Conservation (phyloP, 1,140 invertebrate species). For the Drosophila neocordata region DNA sequence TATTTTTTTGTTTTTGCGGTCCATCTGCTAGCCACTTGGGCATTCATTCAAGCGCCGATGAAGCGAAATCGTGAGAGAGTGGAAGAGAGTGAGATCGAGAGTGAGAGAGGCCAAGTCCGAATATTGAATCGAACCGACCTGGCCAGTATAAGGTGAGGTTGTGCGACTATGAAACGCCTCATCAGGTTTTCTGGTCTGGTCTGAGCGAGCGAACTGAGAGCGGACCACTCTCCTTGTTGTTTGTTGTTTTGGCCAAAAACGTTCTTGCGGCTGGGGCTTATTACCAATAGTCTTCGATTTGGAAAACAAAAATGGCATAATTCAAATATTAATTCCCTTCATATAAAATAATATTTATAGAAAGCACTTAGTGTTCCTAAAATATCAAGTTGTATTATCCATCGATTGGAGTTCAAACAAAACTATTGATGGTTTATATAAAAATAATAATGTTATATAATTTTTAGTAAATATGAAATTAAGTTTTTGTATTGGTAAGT, state of each 20-base stretch:
- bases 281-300: constrained; percentile 3
- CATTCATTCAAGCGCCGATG: constrained; percentile 58
- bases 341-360: too few relatives aligned
- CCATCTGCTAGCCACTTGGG: constrained; percentile 64
- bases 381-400: too few relatives aligned
- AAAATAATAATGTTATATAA: too few relatives aligned
- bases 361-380: too few relatives aligned
- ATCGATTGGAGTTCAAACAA: too few relatives aligned
- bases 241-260: constrained; percentile 21
- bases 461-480: too few relatives aligned
- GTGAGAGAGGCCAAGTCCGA: constrained; percentile 8
- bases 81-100: constrained; percentile 9
- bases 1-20: constrained; percentile 48
- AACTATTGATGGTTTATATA: too few relatives aligned
- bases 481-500: background rate
- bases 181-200: constrained; percentile 11
- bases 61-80: constrained; percentile 22
- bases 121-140: background rate
- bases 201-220: constrained; percentile 6
- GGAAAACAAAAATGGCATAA: too few relatives aligned
- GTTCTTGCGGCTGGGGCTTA: constrained; percentile 6
- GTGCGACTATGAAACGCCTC: constrained; percentile 3
- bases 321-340: background rate
- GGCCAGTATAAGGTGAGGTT: background rate
- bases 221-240: background rate